These are phyloP conservation scores for Apamea monoglypha DNA, from an alignment of 2,888 invertebrate species.

Conservation along the genomic window DNA sequence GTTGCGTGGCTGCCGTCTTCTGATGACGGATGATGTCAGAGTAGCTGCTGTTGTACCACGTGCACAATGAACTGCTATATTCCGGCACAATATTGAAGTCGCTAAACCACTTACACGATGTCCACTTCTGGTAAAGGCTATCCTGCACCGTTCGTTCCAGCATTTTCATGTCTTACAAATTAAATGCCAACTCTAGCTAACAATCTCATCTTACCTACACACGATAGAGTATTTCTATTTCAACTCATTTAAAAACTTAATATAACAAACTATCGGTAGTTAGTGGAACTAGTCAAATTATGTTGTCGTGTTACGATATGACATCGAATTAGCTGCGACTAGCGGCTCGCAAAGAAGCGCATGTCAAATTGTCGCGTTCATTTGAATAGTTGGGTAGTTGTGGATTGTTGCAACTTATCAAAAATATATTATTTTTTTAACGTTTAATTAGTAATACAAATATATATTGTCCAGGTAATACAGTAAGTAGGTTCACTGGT, in stretches of 20 bases:
- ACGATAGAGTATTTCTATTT: not conserved
- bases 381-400: slow-evolving; percentile 60
- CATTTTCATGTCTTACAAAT: not conserved
- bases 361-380: slow-evolving; percentile 72
- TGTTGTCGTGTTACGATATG: slow-evolving; percentile 74
- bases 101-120: not conserved
- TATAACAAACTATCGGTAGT: slow-evolving; percentile 59
- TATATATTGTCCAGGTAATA: too few relatives aligned
- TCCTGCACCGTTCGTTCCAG: not conserved
- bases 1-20: not conserved
- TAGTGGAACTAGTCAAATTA: slow-evolving; percentile 60
- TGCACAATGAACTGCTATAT: not conserved
- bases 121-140: not conserved
- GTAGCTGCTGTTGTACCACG: not conserved
- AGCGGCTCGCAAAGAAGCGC: slow-evolving; percentile 74
- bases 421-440: too few relatives aligned
- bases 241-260: slow-evolving; percentile 42
- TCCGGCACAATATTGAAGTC: not conserved
- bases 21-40: not conserved
- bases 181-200: not conserved
- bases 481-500: too few relatives aligned
- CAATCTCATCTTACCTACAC: not conserved
- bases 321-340: slow-evolving; percentile 65
- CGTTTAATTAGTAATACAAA: too few relatives aligned
- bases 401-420: slow-evolving; percentile 5